These are phyloP conservation scores for Octonoba sinensis DNA, from an alignment of 2,888 invertebrate genomes.

Conservation along the genomic window DNA sequence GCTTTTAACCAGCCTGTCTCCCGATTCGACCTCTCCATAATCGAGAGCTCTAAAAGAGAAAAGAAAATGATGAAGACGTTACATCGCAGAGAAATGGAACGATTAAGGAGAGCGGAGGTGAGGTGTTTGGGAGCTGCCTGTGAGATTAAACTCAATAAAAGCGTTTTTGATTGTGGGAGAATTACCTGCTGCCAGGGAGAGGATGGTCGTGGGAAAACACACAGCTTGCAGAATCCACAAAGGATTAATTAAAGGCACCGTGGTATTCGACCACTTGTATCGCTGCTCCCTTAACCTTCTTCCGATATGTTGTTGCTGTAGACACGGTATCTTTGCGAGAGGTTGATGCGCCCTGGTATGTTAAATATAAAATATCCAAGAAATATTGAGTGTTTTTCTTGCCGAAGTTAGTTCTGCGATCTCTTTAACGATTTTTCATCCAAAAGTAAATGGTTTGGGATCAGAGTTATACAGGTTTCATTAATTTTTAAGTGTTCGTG, in stretches of 20 bases:
- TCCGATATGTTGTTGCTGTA: background rate
- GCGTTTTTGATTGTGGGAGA: slow-evolving; percentile 65
- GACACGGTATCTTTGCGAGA: slow-evolving; percentile 7
- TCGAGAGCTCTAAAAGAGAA: slow-evolving; percentile 7
- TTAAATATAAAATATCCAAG: no score
- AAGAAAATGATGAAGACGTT: slow-evolving; percentile 62
- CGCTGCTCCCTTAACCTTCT: slow-evolving; percentile 18
- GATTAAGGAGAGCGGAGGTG: slow-evolving; percentile 57
- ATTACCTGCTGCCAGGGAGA: slow-evolving; percentile 33
- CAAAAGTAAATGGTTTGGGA: no score
- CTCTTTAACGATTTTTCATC: no score
- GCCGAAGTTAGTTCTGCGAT: no score
- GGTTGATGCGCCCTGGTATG: background rate
- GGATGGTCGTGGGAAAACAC: slow-evolving; percentile 59
- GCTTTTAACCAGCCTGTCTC: no score
- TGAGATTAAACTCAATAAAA: slow-evolving; percentile 65
- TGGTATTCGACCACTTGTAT: slow-evolving; percentile 40
- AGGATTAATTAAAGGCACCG: slow-evolving; percentile 61
- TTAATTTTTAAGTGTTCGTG: no score
- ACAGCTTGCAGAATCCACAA: slow-evolving; percentile 54
- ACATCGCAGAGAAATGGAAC: slow-evolving; percentile 40
- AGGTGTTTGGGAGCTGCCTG: slow-evolving; percentile 63
- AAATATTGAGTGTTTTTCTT: slow-evolving; percentile 8
- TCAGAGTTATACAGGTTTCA: no score
- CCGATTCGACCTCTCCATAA: slow-evolving; percentile 8